Percentiles rank a stretch among this genome's conserved stretches.
Evolutionary conservation across 2,888 invertebrate genomes (phyloP).

Genomic region (Byasa hedistus): DNA sequence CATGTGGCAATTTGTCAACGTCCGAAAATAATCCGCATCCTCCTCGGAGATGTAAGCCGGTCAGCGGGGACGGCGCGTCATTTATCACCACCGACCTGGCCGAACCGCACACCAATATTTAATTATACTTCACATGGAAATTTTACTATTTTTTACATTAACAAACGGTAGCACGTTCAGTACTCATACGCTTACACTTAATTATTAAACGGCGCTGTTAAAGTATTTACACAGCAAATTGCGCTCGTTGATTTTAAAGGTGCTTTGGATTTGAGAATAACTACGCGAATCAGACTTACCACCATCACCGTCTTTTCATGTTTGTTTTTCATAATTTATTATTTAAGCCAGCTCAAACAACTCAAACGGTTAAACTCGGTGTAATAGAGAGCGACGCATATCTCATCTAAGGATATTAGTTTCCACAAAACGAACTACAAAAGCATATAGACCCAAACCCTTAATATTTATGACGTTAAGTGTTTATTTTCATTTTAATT

Average conservation of each 20-base stretch:
- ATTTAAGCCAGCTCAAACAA: not conserved
- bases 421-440: not conserved
- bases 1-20: constrained; percentile 74
- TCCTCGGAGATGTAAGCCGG: constrained; percentile 72
- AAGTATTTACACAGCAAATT: no score
- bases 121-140: constrained; percentile 26
- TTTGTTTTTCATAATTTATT: not conserved
- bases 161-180: not conserved
- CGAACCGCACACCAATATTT: constrained; percentile 42
- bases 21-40: constrained; percentile 70
- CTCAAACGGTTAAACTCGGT: not conserved
- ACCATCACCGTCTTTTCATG: no score
- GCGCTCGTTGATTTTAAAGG: no score
- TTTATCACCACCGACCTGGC: constrained; percentile 69
- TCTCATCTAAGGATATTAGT: not conserved
- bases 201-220: not conserved
- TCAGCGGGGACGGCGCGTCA: constrained; percentile 66
- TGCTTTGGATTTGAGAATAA: no score
- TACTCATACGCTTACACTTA: not conserved
- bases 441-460: not conserved
- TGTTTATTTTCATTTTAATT: constrained; percentile 23
- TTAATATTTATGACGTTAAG: not conserved
- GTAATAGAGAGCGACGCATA: not conserved
- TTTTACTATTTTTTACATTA: not conserved
- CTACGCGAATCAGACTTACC: no score